Evolutionary conservation across 2,113 vertebrate genomes (phyloP).

Genomic region (Colaptes auratus): DNA sequence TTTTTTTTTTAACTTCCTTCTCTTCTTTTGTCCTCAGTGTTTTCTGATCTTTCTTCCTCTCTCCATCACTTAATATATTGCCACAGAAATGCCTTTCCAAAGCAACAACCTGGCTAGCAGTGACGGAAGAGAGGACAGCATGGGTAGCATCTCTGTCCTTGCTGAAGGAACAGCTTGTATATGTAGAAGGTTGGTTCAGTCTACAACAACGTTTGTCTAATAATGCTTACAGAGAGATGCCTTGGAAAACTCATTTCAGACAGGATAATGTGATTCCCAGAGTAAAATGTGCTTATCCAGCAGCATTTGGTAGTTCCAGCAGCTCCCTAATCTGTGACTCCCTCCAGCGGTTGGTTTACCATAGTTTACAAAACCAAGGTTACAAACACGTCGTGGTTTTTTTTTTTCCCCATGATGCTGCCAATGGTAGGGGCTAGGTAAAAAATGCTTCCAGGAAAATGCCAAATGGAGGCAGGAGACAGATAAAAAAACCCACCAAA

Average conservation of each 20-base stretch:
- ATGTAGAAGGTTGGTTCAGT: neutral
- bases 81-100: neutral
- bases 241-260: neutral
- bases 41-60: neutral
- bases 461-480: neutral
- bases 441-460: neutral
- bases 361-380: neutral
- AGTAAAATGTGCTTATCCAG: neutral
- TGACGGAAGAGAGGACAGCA: neutral
- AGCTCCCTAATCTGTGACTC: conserved; percentile 58
- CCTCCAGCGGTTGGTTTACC: conserved; percentile 44
- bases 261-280: neutral
- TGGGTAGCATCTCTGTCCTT: neutral
- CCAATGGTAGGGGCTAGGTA: neutral
- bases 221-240: neutral
- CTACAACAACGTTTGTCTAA: neutral
- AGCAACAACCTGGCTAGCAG: neutral
- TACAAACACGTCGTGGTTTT: neutral
- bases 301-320: neutral
- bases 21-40: neutral
- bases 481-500: neutral
- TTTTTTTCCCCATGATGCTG: neutral
- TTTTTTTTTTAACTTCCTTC: neutral
- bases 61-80: neutral
- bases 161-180: neutral